phyloP scores from a whole-genome alignment of 1,140 invertebrate species.

The Lanistes nyassanus region DNA sequence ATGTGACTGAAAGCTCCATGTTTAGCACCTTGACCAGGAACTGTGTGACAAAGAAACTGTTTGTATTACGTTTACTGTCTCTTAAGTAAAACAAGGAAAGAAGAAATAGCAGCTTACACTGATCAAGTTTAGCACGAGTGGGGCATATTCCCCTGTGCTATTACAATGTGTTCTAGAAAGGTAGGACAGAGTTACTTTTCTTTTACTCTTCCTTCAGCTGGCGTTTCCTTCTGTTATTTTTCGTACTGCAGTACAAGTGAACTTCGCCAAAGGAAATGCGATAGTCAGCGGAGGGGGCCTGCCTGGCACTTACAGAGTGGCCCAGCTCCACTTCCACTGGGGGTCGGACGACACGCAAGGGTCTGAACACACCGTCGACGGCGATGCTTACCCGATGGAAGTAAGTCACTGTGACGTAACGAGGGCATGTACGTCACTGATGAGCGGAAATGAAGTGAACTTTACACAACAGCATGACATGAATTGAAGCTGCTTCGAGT shows the following conservation, averaged over 20 bases:
- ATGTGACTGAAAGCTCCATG: neutral
- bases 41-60: no score
- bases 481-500: no score
- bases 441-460: no score
- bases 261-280: neutral
- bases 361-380: slow-evolving; percentile 53
- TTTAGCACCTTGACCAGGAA: neutral
- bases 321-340: slow-evolving; percentile 61
- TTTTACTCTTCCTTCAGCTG: no score
- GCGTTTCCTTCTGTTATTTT: neutral
- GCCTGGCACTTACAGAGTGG: slow-evolving; percentile 33
- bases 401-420: slow-evolving; percentile 31
- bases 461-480: neutral
- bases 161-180: no score
- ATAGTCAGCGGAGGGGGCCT: slow-evolving; percentile 32
- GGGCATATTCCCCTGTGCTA: no score
- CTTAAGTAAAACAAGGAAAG: no score
- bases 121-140: no score
- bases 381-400: slow-evolving; percentile 46
- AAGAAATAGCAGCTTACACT: no score
- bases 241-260: neutral
- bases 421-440: neutral
- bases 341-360: slow-evolving; percentile 40
- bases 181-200: no score
- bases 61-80: no score